Evolutionary conservation across 2,888 invertebrate genomes (phyloP).

Genomic region (Drosophila sordidula): DNA sequence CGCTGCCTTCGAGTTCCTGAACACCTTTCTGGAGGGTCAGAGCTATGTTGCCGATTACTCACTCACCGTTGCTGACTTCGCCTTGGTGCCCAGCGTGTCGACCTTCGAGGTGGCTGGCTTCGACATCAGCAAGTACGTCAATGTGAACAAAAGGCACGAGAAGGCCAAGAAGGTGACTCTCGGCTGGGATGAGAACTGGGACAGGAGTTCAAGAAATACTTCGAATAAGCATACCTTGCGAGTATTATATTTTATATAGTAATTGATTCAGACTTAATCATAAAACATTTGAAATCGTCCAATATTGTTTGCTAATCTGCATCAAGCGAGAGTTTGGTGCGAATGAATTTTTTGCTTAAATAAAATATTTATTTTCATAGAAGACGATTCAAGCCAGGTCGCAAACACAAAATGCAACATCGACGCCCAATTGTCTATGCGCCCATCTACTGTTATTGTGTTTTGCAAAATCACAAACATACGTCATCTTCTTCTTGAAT

Average conservation of each 20-base stretch:
- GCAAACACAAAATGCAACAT: too few relatives aligned
- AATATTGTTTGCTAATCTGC: constrained; percentile 44
- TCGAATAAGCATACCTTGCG: constrained; percentile 53
- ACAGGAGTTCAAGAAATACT: constrained; percentile 86
- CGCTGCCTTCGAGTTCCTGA: constrained; percentile 89
- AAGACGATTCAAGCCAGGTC: constrained; percentile 40
- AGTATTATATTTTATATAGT: constrained; percentile 23
- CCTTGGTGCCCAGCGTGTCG: constrained; percentile 89
- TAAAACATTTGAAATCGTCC: constrained; percentile 46
- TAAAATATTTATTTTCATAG: constrained; percentile 69
- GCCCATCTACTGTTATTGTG: too few relatives aligned
- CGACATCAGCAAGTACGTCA: constrained; percentile 89
- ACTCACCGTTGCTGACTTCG: constrained; percentile 92
- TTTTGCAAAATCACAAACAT: too few relatives aligned
- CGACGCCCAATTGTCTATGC: too few relatives aligned
- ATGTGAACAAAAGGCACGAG: constrained; percentile 88
- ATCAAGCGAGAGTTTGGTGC: constrained; percentile 16
- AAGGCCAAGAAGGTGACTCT: constrained; percentile 87
- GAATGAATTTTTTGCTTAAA: constrained; percentile 20
- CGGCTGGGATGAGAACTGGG: constrained; percentile 88
- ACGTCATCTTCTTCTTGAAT: too few relatives aligned
- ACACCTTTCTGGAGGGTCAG: constrained; percentile 90
- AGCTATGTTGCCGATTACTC: constrained; percentile 90
- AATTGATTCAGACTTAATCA: constrained; percentile 49
- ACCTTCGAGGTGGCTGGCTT: constrained; percentile 89